Evolutionary conservation across 2,797 vertebrate species (phyloP).

Genomic region (Anguilla anguilla): DNA sequence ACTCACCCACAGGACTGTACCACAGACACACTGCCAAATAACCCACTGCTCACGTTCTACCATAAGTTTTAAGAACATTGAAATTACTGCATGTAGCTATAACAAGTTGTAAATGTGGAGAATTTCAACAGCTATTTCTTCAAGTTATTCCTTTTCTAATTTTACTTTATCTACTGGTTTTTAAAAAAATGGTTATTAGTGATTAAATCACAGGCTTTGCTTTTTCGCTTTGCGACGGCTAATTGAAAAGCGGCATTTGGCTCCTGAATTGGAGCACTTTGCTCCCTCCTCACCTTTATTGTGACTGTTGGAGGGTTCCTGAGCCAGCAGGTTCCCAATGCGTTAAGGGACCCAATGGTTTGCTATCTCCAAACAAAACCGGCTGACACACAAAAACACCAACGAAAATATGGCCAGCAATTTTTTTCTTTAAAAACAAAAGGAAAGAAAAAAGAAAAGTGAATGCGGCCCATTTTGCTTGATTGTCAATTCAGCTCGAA

Average conservation of each 20-base stretch:
- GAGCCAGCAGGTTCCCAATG: not conserved
- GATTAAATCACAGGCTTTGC: not conserved
- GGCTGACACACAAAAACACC: not conserved
- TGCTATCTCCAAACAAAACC: not conserved
- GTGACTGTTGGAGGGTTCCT: not conserved
- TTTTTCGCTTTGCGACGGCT: not conserved
- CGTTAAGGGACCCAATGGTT: not conserved
- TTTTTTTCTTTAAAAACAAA: not conserved
- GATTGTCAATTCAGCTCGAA: not conserved
- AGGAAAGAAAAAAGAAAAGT: not conserved
- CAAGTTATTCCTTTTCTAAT: not conserved
- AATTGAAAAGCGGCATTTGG: not conserved
- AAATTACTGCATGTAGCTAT: not conserved
- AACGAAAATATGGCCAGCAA: not conserved
- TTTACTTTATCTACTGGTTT: not conserved
- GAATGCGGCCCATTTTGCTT: not conserved
- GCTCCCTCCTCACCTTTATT: not conserved
- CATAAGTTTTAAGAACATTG: not conserved
- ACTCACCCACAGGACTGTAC: not conserved
- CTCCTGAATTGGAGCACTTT: not conserved
- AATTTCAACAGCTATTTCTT: not conserved
- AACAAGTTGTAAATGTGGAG: not conserved
- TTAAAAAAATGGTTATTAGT: not conserved
- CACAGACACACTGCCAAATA: not conserved
- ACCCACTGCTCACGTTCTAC: not conserved